Percentiles rank a stretch among this genome's conserved stretches.
phyloP scores from a whole-genome alignment of 2,113 vertebrate species.

The Meriones unguiculatus region DNA sequence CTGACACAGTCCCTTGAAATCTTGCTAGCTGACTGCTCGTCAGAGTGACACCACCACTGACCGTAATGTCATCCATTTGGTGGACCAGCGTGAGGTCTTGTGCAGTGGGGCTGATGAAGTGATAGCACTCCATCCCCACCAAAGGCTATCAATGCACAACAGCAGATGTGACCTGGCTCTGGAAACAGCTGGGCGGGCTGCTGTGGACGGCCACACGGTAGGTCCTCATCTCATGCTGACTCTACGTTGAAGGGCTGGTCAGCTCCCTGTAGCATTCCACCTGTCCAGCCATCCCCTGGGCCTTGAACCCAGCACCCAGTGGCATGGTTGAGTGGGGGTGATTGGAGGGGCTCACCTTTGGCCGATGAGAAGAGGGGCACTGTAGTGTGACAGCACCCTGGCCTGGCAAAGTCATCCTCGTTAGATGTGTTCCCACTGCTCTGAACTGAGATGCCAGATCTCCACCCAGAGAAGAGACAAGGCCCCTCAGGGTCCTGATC shows the following conservation, averaged over 20 bases:
- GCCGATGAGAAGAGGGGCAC: too few relatives aligned
- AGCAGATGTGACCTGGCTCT: neutral
- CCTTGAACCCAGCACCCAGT: neutral
- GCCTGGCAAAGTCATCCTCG: fast-evolving
- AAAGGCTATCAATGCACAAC: neutral
- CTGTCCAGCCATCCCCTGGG: neutral
- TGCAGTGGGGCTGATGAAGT: neutral
- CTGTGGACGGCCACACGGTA: fast-evolving
- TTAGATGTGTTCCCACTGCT: neutral
- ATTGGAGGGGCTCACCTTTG: too few relatives aligned
- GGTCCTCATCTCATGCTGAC: neutral
- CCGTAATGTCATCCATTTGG: neutral
- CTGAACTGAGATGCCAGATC: neutral
- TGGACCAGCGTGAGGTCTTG: neutral
- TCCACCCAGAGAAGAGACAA: neutral
- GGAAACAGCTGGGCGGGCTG: neutral
- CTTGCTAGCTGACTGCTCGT: neutral
- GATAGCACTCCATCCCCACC: neutral
- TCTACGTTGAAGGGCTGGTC: neutral
- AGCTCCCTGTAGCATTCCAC: neutral
- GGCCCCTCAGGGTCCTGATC: fast-evolving
- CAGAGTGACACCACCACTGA: neutral
- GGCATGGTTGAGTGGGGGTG: fast-evolving
- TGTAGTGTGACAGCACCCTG: neutral
- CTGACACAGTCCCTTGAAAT: fast-evolving